phyloP scores from a whole-genome alignment of 2,113 vertebrate species.

The Electrona antarctica region DNA sequence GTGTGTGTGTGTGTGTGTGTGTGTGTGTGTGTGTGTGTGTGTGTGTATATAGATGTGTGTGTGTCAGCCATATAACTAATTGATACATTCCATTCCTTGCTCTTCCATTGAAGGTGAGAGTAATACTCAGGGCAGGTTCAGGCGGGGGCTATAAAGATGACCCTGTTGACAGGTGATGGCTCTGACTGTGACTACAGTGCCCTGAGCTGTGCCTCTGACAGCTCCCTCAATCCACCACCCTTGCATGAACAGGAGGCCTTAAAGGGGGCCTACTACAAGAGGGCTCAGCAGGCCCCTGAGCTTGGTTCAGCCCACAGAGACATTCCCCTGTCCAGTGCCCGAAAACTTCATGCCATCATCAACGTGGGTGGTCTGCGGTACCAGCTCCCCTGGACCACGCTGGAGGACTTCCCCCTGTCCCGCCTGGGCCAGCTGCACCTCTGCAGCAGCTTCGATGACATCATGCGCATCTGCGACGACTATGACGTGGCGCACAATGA shows the following conservation, averaged over 20 bases:
- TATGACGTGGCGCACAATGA: conserved; percentile 93
- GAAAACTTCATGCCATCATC: conserved; percentile 89
- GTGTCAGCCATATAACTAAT: background rate
- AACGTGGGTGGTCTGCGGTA: conserved; percentile 97
- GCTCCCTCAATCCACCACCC: conserved; percentile 84
- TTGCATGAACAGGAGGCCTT: conserved; percentile 83
- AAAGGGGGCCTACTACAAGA: conserved; percentile 93
- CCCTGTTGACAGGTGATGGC: conserved; percentile 93
- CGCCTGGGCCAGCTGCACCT: conserved; percentile 91
- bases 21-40: background rate
- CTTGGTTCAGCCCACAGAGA: conserved; percentile 61
- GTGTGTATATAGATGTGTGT: background rate
- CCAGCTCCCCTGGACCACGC: conserved; percentile 94
- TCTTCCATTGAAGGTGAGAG: conserved; percentile 35
- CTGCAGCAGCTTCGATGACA: conserved; percentile 95
- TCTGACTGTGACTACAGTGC: conserved; percentile 97
- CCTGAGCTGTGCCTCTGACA: conserved; percentile 91
- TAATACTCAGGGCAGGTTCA: conserved; percentile 38
- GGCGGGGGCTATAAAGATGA: conserved; percentile 85
- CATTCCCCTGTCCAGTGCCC: conserved; percentile 74
- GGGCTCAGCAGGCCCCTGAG: conserved; percentile 82
- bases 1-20: background rate
- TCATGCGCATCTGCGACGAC: conserved; percentile 94
- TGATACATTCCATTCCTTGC: background rate
- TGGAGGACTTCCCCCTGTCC: conserved; percentile 94